phyloP scores from a whole-genome alignment of 2,113 vertebrate species.

The Hemiprocne comata region DNA sequence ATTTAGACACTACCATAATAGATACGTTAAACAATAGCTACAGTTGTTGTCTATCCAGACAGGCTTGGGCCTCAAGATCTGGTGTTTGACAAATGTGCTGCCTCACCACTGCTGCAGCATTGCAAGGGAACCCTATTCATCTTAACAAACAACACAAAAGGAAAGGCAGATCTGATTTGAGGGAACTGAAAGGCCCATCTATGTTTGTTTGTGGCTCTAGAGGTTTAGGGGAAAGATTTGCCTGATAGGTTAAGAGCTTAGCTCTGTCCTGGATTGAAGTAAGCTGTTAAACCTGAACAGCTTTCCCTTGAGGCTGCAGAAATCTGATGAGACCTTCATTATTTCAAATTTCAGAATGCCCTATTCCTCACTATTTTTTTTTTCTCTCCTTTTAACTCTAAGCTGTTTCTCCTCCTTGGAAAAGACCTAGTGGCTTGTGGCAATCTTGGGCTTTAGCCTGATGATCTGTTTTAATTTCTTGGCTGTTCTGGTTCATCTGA shows the following conservation, averaged over 20 bases:
- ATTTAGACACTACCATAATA: background rate
- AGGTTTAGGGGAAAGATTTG: background rate
- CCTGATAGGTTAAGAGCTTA: constrained; percentile 11
- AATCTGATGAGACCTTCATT: background rate
- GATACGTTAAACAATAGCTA: background rate
- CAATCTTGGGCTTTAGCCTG: background rate
- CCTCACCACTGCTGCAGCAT: background rate
- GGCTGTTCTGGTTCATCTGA: background rate
- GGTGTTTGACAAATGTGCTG: constrained; percentile 27
- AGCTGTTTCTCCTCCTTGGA: background rate
- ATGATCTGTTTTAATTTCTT: background rate
- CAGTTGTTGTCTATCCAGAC: background rate
- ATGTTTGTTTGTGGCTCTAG: constrained; percentile 40
- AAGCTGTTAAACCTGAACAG: background rate
- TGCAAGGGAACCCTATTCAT: background rate
- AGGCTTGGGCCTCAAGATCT: constrained; percentile 17
- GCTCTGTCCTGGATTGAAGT: background rate
- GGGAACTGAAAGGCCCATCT: constrained; percentile 39
- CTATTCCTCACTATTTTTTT: background rate
- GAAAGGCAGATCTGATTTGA: background rate
- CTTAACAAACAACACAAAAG: constrained; percentile 32
- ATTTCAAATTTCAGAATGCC: constrained; percentile 11
- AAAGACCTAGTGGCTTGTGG: background rate
- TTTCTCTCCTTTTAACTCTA: background rate
- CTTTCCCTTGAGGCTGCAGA: background rate